phyloP scores from a whole-genome alignment of 35 echinoderm and acorn worm genomes.

The Amphiura filiformis region DNA sequence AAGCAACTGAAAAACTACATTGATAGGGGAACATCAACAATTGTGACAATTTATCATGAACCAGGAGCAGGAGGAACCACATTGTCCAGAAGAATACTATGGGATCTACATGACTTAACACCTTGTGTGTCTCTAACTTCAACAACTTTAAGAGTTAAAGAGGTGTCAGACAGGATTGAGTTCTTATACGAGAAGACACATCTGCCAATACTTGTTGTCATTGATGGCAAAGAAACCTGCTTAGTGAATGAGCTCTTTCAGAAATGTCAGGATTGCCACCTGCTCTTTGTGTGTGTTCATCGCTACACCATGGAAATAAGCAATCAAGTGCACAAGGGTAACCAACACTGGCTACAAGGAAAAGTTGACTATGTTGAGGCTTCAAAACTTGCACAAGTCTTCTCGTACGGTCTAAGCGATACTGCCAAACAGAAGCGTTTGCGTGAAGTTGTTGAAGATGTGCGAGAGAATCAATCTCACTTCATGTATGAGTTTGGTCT shows the following conservation, averaged over 20 bases:
- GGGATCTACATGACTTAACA: slow-evolving; percentile 30
- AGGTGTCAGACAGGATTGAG: slow-evolving; percentile 16
- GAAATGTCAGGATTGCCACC: slow-evolving; percentile 18
- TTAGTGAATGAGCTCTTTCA: not conserved
- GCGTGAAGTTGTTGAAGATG: not conserved
- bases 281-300: slow-evolving; percentile 27
- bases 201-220: slow-evolving; percentile 35
- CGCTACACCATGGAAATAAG: not conserved
- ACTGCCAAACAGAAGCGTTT: not conserved
- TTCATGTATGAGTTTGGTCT: slow-evolving; percentile 50
- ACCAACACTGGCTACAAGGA: slow-evolving; percentile 13
- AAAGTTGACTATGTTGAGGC: slow-evolving; percentile 31
- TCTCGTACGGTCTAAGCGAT: not conserved
- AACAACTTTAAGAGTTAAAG: not conserved
- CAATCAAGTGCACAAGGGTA: not conserved
- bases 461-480: not conserved
- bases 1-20: not conserved
- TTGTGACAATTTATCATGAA: slow-evolving; percentile 36
- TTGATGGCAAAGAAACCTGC: slow-evolving; percentile 31
- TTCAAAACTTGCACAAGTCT: not conserved
- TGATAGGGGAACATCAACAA: not conserved
- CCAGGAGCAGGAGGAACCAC: slow-evolving; percentile 48
- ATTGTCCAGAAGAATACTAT: slow-evolving; percentile 28
- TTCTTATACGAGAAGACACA: not conserved
- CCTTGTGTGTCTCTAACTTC: slow-evolving; percentile 24